These are phyloP conservation scores for Calliopsis andreniformis DNA, from an alignment of 1,140 invertebrate genomes.

Conservation along the genomic window DNA sequence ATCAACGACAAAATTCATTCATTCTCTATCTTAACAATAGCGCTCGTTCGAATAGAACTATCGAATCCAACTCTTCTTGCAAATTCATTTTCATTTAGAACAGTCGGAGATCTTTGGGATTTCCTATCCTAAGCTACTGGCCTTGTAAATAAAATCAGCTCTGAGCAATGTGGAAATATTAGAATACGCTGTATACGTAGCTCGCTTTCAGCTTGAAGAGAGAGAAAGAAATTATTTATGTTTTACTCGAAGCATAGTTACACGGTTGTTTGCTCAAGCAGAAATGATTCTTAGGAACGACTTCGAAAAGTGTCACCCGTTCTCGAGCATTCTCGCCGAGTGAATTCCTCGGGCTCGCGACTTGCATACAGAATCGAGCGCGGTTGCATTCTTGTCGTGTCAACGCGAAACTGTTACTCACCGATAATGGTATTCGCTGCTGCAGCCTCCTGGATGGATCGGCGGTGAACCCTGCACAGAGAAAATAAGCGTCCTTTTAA, in stretches of 20 bases:
- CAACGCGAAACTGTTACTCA: slow-evolving; percentile 60
- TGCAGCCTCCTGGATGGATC: slow-evolving; percentile 64
- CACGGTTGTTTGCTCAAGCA: not conserved
- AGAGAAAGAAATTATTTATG: not conserved
- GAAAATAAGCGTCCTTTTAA: slow-evolving; percentile 41
- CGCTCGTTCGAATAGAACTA: too few species aligned
- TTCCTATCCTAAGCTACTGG: too few species aligned
- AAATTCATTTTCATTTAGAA: too few species aligned
- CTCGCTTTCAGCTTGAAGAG: too few species aligned
- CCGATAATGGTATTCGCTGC: slow-evolving; percentile 69
- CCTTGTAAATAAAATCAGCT: too few species aligned
- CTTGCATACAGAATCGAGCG: slow-evolving; percentile 38
- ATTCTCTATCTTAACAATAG: too few species aligned
- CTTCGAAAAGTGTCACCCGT: not conserved
- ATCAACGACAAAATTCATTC: too few species aligned
- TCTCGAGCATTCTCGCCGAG: slow-evolving; percentile 8
- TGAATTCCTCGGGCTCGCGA: slow-evolving; percentile 35
- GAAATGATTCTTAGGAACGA: slow-evolving; percentile 13
- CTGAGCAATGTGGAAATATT: too few species aligned
- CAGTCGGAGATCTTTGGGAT: too few species aligned
- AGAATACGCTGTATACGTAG: too few species aligned
- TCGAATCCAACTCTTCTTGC: too few species aligned
- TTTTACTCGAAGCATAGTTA: not conserved
- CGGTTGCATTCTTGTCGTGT: slow-evolving; percentile 33
- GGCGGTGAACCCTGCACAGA: slow-evolving; percentile 62